Evolutionary conservation across 2,888 invertebrate species (phyloP), one percentile per base, ranked within the genome.

Genomic region (Drosophila meridiana): DNA sequence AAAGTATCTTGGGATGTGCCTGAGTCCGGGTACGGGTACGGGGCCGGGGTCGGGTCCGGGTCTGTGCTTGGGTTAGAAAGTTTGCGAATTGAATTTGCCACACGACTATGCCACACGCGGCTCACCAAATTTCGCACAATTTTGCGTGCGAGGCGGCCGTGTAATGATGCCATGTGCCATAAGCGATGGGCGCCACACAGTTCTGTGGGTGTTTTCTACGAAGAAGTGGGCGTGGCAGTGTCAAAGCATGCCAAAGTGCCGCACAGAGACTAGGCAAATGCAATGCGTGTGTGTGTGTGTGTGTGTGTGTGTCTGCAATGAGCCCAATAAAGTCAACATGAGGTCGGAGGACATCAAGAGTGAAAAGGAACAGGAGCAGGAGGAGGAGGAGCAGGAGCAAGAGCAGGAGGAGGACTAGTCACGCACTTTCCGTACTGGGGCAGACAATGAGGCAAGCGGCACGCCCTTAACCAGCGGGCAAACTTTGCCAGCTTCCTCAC

Each of bases 91-190:
- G 87, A 91, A 90, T 89, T 83, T 83, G 91, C 91, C 91, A 91
- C 91, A 91, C 91, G 92, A 88, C 92, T 88, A 71, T 82, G 87
- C 90, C 92, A 90, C 92, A 91, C 91, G 90, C 91, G 90, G 87
- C 89, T 85, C 81, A 84, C 85, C 88, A 91, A 84, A 88, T 87
- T 89, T 80, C 80, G 83, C 80, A 80, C 78, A 80, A 87, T 87
- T 90, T 87, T 87, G 86, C 83, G 89, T 87, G 87, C 77, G 87
- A 84, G 80, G 87, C 85, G 86, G 80, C 87, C 77, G 80, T 86
- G 87, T 87, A 86, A 86, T 89, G 86, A 86, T 87, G 86, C 87
- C 87, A 86, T 83, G 82, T 87, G 81, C 69, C 77, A 69, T 56
- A 62, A 59, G 67, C 52, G 45, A 58, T 64, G 63, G 63, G 52